Conservation (phyloP, 2,888 invertebrate species). For the Torymus texanus region DNA sequence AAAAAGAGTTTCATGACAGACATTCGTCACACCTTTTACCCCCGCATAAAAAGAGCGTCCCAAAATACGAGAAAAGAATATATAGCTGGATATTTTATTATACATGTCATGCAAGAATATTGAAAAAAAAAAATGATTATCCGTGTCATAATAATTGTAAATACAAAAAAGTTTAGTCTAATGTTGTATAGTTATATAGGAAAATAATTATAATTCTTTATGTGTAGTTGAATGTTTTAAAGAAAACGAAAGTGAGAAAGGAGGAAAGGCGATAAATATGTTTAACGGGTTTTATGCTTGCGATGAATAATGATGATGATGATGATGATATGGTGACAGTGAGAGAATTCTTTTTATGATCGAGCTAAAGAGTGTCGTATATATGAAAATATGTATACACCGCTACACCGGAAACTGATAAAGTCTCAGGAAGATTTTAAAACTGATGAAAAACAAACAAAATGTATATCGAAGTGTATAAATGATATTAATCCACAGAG, state of each 20-base stretch:
- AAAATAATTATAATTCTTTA: constrained; percentile 55
- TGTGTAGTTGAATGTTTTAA: constrained; percentile 47
- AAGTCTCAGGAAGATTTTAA: constrained; percentile 18
- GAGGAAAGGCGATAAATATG: constrained; percentile 13
- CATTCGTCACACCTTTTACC: constrained; percentile 6
- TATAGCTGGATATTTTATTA: constrained; percentile 42
- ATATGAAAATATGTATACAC: constrained; percentile 4
- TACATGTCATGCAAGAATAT: constrained; percentile 45
- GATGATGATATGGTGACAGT: constrained; percentile 2
- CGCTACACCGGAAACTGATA: constrained; percentile 2
- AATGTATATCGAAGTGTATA: constrained; percentile 12
- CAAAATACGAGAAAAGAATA: neutral
- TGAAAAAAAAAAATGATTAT: constrained; percentile 50
- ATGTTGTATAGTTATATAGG: constrained; percentile 55
- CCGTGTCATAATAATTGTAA: constrained; percentile 67
- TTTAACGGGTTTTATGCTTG: constrained; percentile 24
- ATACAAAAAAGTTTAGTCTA: constrained; percentile 60
- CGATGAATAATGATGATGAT: neutral
- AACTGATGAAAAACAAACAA: neutral
- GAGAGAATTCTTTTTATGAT: constrained; percentile 30
- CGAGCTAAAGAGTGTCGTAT: constrained; percentile 23
- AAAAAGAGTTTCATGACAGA: constrained; percentile 14
- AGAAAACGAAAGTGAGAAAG: constrained; percentile 11
- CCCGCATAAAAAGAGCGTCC: constrained; percentile 1
- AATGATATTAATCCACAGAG: constrained; percentile 34